Conservation (phyloP, 2,888 invertebrate species). For the Exephanes ischioxanthus region DNA sequence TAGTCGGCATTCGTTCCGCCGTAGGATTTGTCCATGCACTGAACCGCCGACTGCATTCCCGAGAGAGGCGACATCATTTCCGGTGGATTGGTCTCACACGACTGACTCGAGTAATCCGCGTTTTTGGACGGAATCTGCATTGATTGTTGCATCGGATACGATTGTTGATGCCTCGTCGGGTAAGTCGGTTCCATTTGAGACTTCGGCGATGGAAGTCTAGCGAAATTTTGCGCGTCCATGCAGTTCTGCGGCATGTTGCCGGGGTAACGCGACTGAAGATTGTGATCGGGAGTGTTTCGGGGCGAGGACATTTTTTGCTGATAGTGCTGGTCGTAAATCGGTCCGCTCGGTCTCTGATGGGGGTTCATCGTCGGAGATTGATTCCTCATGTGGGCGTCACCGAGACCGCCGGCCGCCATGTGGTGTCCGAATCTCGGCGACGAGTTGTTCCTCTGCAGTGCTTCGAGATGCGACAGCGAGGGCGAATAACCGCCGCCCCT, state of each 20-base stretch:
- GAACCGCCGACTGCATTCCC: constrained; percentile 51
- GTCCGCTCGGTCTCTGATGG: constrained; percentile 69
- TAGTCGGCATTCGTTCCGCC: constrained; percentile 62
- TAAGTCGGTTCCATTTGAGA: constrained; percentile 71
- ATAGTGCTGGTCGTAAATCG: constrained; percentile 67
- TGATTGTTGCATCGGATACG: constrained; percentile 71
- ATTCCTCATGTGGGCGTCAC: constrained; percentile 68
- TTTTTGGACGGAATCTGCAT: constrained; percentile 59
- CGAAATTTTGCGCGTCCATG: constrained; percentile 71
- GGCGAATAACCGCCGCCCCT: constrained; percentile 72
- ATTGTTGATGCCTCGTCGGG: constrained; percentile 67
- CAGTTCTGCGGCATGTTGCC: constrained; percentile 71
- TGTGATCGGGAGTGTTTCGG: constrained; percentile 71
- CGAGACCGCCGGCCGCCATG: constrained; percentile 54
- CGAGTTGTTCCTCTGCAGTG: constrained; percentile 73
- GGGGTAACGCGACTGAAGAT: constrained; percentile 74
- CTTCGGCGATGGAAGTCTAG: constrained; percentile 68
- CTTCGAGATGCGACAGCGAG: constrained; percentile 74
- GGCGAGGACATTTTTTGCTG: constrained; percentile 73
- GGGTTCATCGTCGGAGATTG: constrained; percentile 74
- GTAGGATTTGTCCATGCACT: constrained; percentile 67
- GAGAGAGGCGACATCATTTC: constrained; percentile 58
- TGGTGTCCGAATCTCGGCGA: constrained; percentile 72
- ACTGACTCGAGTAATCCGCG: constrained; percentile 59
- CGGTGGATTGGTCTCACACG: constrained; percentile 47